These are phyloP conservation scores for Ochropleura leucogaster DNA, from an alignment of 2,888 invertebrate genomes.

Conservation along the genomic window DNA sequence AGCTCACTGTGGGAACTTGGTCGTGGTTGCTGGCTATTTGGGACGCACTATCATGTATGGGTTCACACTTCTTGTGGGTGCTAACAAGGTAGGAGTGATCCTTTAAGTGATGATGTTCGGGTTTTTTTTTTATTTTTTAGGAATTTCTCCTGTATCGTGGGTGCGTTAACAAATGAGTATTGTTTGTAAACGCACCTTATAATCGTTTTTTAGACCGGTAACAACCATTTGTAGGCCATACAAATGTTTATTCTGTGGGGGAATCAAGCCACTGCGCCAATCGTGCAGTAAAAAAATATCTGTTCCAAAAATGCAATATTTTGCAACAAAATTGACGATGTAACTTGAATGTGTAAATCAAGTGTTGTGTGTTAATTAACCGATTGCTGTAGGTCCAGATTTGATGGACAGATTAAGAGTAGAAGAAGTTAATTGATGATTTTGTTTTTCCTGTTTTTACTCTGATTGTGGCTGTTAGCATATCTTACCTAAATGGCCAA, in stretches of 20 bases:
- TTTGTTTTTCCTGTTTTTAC: too few species aligned
- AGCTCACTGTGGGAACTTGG: slow-evolving; percentile 77
- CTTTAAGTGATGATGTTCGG: not conserved
- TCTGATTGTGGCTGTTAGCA: too few species aligned
- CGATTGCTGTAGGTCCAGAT: not conserved
- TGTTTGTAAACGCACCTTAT: too few species aligned
- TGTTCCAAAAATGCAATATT: not conserved
- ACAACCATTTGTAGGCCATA: too few species aligned
- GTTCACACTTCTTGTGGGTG: slow-evolving; percentile 20
- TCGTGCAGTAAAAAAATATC: too few species aligned
- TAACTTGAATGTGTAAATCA: not conserved
- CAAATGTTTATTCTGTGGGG: too few species aligned
- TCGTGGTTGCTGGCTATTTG: slow-evolving; percentile 71
- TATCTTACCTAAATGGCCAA: too few species aligned
- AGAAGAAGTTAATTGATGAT: not conserved
- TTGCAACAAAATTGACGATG: not conserved
- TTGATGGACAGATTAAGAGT: not conserved
- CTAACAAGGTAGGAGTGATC: not conserved
- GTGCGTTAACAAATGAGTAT: too few species aligned
- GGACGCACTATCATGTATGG: slow-evolving; percentile 63
- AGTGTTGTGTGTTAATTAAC: not conserved
- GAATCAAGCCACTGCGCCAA: too few species aligned
- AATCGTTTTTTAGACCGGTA: too few species aligned
- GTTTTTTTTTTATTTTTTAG: too few species aligned
- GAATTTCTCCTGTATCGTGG: too few species aligned